phyloP scores from a whole-genome alignment of 2,888 invertebrate genomes.

The Neria commutata region DNA sequence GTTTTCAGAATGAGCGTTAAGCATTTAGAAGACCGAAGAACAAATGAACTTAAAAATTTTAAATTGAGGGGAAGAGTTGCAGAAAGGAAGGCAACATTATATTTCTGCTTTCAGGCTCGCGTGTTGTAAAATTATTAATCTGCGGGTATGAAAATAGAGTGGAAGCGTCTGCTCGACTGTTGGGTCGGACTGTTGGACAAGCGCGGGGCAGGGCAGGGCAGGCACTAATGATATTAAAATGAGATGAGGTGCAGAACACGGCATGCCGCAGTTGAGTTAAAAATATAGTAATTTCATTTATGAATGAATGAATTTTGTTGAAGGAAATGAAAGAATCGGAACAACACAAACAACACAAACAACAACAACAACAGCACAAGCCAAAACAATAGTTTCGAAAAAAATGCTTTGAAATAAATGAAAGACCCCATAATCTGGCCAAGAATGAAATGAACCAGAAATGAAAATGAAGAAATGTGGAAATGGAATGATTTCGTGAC shows the following conservation, averaged over 20 bases:
- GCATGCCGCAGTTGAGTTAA: neutral
- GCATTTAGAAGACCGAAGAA: too few species aligned
- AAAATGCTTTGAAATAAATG: neutral
- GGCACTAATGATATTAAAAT: conserved; percentile 58
- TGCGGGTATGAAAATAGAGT: conserved; percentile 19
- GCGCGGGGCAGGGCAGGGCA: conserved; percentile 30
- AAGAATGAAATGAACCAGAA: too few species aligned
- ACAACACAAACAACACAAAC: too few species aligned
- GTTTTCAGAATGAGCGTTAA: too few species aligned
- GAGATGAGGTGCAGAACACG: conserved; percentile 46
- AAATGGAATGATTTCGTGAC: neutral
- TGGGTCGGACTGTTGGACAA: neutral
- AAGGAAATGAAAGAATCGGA: too few species aligned
- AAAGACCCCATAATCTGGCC: neutral
- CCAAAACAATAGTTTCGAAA: too few species aligned
- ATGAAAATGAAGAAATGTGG: too few species aligned
- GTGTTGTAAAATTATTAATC: conserved; percentile 36
- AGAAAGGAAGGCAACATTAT: too few species aligned
- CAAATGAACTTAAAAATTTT: too few species aligned
- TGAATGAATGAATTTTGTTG: conserved; percentile 40
- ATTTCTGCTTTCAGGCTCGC: too few species aligned
- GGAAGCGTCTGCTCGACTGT: neutral
- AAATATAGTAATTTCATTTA: conserved; percentile 39
- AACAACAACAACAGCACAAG: too few species aligned
- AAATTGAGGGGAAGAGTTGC: too few species aligned